Percentiles rank a stretch among this genome's conserved stretches.
Conservation (phyloP, 1,140 invertebrate genomes). For the Acromyrmex echinatior region DNA sequence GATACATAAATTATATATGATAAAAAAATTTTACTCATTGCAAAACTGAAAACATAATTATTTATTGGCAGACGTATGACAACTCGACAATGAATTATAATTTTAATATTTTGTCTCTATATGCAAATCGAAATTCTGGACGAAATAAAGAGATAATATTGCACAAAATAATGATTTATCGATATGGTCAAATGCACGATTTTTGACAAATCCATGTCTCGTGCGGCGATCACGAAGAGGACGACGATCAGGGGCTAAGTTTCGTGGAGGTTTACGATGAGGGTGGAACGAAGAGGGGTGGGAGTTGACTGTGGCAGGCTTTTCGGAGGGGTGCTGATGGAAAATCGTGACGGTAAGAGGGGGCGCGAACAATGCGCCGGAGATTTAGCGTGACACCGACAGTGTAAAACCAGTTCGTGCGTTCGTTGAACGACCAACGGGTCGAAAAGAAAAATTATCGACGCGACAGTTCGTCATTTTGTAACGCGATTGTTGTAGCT, state of each 20-base stretch:
- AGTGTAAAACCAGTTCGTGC: conserved; percentile 77
- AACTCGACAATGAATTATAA: neutral
- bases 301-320: conserved; percentile 70
- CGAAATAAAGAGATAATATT: conserved; percentile 1
- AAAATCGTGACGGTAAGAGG: conserved; percentile 81
- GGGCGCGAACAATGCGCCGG: conserved; percentile 82
- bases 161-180: conserved; percentile 44
- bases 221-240: conserved; percentile 61
- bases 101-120: neutral
- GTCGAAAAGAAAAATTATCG: conserved; percentile 51
- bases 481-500: neutral
- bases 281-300: conserved; percentile 51
- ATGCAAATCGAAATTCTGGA: neutral
- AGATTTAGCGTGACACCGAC: conserved; percentile 83
- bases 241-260: conserved; percentile 54
- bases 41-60: neutral
- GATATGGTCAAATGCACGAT: conserved; percentile 62
- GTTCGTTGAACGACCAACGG: conserved; percentile 56
- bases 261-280: conserved; percentile 56
- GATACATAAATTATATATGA: neutral
- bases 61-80: neutral
- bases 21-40: neutral
- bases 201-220: conserved; percentile 57
- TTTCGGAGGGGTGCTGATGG: conserved; percentile 78
- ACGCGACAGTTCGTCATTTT: conserved; percentile 21